phyloP scores from a whole-genome alignment of 92 coral and sea anemone genomes.

The Phenganax subtilis region DNA sequence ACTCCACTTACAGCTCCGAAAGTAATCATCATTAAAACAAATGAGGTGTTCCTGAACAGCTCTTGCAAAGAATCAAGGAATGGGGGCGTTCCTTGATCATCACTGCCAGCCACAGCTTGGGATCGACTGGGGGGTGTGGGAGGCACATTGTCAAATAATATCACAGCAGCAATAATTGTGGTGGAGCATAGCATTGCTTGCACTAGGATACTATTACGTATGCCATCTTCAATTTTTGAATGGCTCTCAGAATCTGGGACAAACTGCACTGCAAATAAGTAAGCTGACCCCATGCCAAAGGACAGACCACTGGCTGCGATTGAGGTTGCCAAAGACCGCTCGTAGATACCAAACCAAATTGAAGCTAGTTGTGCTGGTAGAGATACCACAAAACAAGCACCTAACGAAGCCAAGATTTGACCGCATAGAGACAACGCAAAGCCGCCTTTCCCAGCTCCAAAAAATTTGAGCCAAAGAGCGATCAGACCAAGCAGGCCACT shows the following conservation, averaged over 20 bases:
- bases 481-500: constrained; percentile 25
- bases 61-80: constrained; percentile 1
- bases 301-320: constrained; percentile 31
- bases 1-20: constrained; percentile 24
- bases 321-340: constrained; percentile 26
- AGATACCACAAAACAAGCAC: constrained; percentile 25
- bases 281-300: constrained; percentile 28
- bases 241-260: constrained; percentile 30
- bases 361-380: constrained; percentile 33
- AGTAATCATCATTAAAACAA: neutral
- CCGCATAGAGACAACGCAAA: constrained; percentile 21
- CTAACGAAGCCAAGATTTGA: constrained; percentile 27
- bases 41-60: constrained; percentile 6
- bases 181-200: constrained; percentile 40
- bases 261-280: constrained; percentile 29
- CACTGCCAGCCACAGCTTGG: constrained; percentile 12
- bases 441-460: constrained; percentile 17
- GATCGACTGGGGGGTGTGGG: constrained; percentile 23
- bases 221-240: constrained; percentile 12
- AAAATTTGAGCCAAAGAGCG: constrained; percentile 35
- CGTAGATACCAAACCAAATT: constrained; percentile 31
- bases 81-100: neutral
- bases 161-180: constrained; percentile 34
- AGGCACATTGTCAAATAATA: constrained; percentile 23
- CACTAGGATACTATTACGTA: constrained; percentile 21